Conservation (phyloP, 2,113 vertebrate species). For the Athene noctua region DNA sequence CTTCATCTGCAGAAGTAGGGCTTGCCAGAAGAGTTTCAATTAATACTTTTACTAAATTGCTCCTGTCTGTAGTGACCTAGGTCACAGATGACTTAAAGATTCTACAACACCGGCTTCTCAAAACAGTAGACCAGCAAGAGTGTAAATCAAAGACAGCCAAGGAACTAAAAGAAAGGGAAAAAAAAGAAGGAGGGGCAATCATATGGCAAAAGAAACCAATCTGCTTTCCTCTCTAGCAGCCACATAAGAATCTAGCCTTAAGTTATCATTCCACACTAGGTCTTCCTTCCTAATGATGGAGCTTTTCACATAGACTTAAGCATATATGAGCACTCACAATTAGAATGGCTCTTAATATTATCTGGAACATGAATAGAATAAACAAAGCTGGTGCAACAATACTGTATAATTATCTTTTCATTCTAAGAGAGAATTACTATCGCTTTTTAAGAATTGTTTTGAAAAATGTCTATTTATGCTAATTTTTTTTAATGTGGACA, state of each 20-base stretch:
- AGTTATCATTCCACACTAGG: neutral
- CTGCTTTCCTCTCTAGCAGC: neutral
- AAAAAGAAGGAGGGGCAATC: neutral
- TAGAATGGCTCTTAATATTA: neutral
- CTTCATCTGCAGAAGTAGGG: conserved; percentile 72
- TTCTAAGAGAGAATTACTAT: neutral
- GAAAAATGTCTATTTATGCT: neutral
- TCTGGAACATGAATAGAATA: neutral
- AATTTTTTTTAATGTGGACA: neutral
- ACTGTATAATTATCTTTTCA: neutral
- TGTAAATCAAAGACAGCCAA: conserved; percentile 63
- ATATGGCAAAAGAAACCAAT: neutral
- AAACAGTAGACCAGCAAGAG: conserved; percentile 64
- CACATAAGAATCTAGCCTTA: neutral
- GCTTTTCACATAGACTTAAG: neutral
- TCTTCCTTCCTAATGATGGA: neutral
- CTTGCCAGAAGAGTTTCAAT: conserved; percentile 75
- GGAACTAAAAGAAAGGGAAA: neutral
- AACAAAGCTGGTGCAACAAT: neutral
- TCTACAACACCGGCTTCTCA: conserved; percentile 73
- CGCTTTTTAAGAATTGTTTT: neutral
- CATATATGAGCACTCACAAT: neutral
- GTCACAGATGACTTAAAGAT: conserved; percentile 81
- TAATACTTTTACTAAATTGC: conserved; percentile 80
- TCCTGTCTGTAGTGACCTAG: conserved; percentile 78